Evolutionary conservation across 2,113 vertebrate species (phyloP).

Genomic region (Amblyornis subalaris): DNA sequence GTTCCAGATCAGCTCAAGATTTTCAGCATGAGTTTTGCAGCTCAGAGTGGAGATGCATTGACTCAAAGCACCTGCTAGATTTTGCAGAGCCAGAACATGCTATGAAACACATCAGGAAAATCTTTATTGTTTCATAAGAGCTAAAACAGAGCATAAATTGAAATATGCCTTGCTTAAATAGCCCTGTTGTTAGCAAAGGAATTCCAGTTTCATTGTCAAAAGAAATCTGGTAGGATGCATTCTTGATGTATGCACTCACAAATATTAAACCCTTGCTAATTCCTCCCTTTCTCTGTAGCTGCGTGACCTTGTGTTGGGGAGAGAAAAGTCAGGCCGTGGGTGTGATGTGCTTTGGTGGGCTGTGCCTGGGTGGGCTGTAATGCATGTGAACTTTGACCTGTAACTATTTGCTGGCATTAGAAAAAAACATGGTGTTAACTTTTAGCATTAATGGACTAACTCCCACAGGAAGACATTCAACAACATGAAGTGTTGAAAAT

Average conservation of each 20-base stretch:
- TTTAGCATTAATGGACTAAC: not conserved
- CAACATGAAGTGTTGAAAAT: conserved; percentile 1
- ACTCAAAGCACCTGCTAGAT: not conserved
- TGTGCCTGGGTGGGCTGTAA: conserved; percentile 11
- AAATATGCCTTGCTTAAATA: not conserved
- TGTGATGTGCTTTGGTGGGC: not conserved
- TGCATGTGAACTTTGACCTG: conserved; percentile 37
- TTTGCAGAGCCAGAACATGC: not conserved
- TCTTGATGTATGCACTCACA: not conserved
- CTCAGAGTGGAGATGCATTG: conserved; percentile 23
- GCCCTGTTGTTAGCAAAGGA: conserved; percentile 12
- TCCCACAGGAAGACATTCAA: not conserved
- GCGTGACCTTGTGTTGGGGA: not conserved
- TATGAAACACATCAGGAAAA: not conserved
- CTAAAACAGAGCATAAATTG: not conserved
- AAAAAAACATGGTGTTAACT: not conserved
- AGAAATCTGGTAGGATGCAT: conserved; percentile 22
- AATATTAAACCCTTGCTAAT: not conserved
- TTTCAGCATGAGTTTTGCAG: not conserved
- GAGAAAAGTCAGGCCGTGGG: not conserved
- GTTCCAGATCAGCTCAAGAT: not conserved
- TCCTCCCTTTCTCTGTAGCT: not conserved
- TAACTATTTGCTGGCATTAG: conserved; percentile 36
- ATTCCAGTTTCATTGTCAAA: not conserved
- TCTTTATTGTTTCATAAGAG: not conserved